phyloP scores from a whole-genome alignment of 2,113 vertebrate species.

The Australoheros scitulus region DNA sequence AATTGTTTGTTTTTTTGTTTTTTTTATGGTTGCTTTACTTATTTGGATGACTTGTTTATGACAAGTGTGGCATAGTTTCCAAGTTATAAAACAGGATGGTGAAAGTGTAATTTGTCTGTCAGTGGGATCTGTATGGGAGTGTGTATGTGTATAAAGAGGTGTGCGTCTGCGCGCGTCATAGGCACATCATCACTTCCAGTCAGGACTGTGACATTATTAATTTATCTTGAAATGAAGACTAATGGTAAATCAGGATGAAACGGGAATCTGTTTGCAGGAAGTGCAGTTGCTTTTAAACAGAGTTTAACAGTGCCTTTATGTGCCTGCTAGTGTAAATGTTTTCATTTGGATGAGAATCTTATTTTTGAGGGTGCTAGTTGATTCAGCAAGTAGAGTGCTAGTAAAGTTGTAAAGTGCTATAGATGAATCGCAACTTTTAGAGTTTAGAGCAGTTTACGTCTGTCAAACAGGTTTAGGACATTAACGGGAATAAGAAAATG shows the following conservation, averaged over 20 bases:
- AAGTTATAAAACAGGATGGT: constrained; percentile 42
- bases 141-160: not conserved
- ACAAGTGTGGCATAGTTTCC: constrained; percentile 41
- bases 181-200: not conserved
- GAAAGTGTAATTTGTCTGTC: constrained; percentile 12
- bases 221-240: constrained; percentile 1
- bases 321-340: not conserved
- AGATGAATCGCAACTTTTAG: not conserved
- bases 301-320: not conserved
- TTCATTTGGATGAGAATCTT: not conserved
- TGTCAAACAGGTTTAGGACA: not conserved
- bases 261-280: not conserved
- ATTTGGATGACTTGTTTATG: constrained; percentile 55
- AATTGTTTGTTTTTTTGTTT: constrained; percentile 16
- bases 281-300: not conserved
- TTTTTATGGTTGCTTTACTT: constrained; percentile 24
- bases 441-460: not conserved
- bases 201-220: constrained; percentile 8
- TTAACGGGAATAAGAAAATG: not conserved
- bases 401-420: not conserved
- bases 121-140: not conserved
- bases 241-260: not conserved
- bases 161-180: not conserved
- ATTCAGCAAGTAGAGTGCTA: not conserved
- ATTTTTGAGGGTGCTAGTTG: not conserved